Evolutionary conservation across 2,888 invertebrate genomes (phyloP), one percentile per base, ranked within the genome.

Genomic region (Sinopyrophorus schimmeli): DNA sequence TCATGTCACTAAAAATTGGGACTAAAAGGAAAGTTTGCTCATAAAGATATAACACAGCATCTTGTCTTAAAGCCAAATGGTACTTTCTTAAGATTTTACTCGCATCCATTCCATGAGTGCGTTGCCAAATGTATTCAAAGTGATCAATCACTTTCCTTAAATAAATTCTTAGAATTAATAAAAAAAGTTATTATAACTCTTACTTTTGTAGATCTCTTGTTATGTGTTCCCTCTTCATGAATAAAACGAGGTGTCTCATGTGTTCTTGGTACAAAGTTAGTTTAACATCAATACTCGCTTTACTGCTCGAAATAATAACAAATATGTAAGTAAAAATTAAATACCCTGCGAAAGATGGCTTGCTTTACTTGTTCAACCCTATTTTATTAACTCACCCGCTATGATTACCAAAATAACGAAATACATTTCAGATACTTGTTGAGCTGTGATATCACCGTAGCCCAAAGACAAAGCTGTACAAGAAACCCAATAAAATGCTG

Each of bases 291-390:
- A 61, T 32, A 17, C 49, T 52, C 4, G 59, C 53, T 44, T 57
- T 61, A 4, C 54, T 52, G 31, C 60, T 63, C 11, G 59, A 48
- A 15, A 63, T 56, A 3, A 55, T 44, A 1, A 64, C 62, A 7
- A 63, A 37, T 9, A 63, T 55, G 43, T 64, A 62, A 1, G 61
- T 62, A 24, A 61, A 62, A 50, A 59, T 55, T 31, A 64, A 46
- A 37, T 61, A 64, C 9, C 62, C 62, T 58, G n/a, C n/a, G 24
- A 24, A 24, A 24, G 11, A 27, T 10, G 12, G 14, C 3, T 21
- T 24, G 7, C 2, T 1, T 27, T 5, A 30, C 5, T n/a, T 30
- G n/a, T 9, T 28, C n/a, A n/a, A n/a, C 15, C 3, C 12, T 9
- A 26, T n/a, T 10, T 9, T 6, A 7, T 37, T 11, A 20, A 35